These are phyloP conservation scores for Nipponia nippon DNA, from an alignment of 2,113 vertebrate species.

Conservation along the genomic window DNA sequence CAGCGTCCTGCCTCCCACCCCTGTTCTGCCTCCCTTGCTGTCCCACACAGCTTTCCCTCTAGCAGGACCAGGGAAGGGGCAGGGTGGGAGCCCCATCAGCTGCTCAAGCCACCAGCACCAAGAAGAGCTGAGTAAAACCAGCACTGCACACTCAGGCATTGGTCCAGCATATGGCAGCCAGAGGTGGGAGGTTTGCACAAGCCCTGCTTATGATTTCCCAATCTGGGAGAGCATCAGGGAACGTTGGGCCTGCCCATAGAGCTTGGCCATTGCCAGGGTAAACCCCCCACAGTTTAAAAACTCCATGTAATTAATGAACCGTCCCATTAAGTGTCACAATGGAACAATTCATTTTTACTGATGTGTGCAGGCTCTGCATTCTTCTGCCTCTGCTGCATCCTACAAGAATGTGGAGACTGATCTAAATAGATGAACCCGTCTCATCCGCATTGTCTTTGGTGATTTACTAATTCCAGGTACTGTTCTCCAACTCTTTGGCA, in stretches of 20 bases:
- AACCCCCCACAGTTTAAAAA: background rate
- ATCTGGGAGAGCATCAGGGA: background rate
- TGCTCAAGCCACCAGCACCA: background rate
- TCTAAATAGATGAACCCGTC: background rate
- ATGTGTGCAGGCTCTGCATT: background rate
- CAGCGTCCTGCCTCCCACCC: background rate
- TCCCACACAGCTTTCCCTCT: background rate
- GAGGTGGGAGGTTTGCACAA: constrained; percentile 1
- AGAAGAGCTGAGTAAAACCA: background rate
- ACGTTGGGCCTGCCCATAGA: background rate
- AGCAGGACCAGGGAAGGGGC: background rate
- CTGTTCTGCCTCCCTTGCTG: background rate
- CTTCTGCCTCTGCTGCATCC: background rate
- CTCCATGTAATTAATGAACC: background rate
- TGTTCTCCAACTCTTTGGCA: background rate
- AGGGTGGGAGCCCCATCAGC: background rate
- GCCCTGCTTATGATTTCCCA: background rate
- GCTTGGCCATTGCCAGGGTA: background rate
- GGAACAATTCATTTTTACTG: background rate
- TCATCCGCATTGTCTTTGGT: background rate
- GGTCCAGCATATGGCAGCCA: background rate
- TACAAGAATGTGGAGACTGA: background rate
- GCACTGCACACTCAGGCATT: background rate
- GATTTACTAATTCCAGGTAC: background rate
- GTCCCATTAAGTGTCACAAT: background rate